Conservation (phyloP, 2,797 vertebrate genomes). For the Sebastiscus albofasciatus region DNA sequence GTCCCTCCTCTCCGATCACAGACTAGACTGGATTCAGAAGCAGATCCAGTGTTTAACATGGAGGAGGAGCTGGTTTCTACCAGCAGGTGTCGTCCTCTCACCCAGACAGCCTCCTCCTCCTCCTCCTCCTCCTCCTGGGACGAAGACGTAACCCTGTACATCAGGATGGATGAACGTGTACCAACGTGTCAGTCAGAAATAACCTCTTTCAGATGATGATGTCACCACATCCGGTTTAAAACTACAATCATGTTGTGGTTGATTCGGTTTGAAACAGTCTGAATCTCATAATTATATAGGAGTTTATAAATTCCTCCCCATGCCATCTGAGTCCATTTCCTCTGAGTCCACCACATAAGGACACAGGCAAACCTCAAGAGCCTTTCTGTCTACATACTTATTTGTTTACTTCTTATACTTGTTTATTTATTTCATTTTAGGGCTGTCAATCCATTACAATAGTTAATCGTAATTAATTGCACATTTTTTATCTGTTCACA, state of each 20-base stretch:
- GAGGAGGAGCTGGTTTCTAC: neutral
- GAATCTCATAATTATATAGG: neutral
- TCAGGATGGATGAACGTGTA: neutral
- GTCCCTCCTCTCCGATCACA: neutral
- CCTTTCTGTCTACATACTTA: neutral
- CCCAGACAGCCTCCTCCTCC: neutral
- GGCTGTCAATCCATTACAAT: too few relatives aligned
- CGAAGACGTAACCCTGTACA: neutral
- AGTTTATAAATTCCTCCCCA: neutral
- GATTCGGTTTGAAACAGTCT: neutral
- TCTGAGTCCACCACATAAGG: neutral
- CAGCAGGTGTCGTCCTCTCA: conserved; percentile 17
- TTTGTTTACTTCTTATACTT: neutral
- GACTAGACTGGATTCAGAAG: neutral
- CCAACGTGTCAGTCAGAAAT: neutral
- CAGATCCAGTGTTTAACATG: neutral
- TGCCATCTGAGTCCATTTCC: neutral
- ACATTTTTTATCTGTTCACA: too few relatives aligned
- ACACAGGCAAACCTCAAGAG: neutral
- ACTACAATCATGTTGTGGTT: neutral
- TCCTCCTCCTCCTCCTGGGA: neutral
- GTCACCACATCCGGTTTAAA: neutral
- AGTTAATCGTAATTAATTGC: too few relatives aligned
- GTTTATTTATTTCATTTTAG: neutral
- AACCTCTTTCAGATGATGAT: neutral